These are phyloP conservation scores for Anthophora plumipes DNA, from an alignment of 2,888 invertebrate species.

Conservation along the genomic window DNA sequence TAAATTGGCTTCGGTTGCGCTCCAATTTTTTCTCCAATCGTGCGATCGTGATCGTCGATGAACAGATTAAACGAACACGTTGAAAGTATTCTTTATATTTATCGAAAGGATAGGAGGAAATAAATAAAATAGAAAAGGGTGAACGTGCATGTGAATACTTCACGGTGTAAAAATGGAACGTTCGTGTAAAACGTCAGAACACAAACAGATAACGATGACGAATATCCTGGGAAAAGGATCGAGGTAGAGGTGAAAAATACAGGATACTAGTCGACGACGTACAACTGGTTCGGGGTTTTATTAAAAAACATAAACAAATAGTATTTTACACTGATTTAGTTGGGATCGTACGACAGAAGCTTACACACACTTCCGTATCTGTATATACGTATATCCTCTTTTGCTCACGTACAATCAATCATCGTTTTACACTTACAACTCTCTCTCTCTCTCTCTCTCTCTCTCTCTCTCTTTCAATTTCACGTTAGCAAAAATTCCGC, in stretches of 20 bases:
- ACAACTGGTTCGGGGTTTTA: slow-evolving; percentile 56
- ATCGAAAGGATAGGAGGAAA: too few species aligned
- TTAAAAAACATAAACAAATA: slow-evolving; percentile 73
- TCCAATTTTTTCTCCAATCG: not conserved
- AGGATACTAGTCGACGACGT: not conserved
- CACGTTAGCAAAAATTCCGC: not conserved
- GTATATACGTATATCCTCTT: not conserved
- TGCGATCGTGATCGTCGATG: not conserved
- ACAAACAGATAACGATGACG: not conserved
- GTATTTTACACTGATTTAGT: slow-evolving; percentile 44
- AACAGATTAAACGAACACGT: not conserved
- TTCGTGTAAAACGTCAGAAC: not conserved
- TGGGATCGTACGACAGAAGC: slow-evolving; percentile 17
- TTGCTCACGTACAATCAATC: slow-evolving; percentile 24
- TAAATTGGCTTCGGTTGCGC: not conserved
- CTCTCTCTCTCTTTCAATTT: slow-evolving; percentile 3
- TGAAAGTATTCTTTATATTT: not conserved
- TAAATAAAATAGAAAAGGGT: too few species aligned
- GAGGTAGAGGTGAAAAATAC: not conserved
- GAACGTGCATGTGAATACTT: too few species aligned
- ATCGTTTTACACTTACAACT: slow-evolving; percentile 10
- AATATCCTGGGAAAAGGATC: not conserved
- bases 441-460: slow-evolving; percentile 2
- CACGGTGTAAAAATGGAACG: too few species aligned
- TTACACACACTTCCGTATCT: not conserved